These are phyloP conservation scores for Pyrgus malvae DNA, from an alignment of 2,888 invertebrate species.

Conservation along the genomic window DNA sequence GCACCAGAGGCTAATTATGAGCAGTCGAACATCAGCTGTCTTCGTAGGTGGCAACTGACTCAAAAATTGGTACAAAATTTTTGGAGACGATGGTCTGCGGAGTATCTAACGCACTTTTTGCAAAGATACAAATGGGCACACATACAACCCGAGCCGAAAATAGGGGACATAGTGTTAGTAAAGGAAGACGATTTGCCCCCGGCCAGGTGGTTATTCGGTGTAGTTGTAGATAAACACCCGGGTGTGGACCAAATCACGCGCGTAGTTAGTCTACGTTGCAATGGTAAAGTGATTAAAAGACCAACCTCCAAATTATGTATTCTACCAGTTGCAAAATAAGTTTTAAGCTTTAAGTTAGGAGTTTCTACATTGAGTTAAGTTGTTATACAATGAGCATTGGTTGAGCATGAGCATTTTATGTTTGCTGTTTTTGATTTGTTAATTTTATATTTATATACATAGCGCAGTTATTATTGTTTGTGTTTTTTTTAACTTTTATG, in stretches of 20 bases:
- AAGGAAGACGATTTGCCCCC: slow-evolving; percentile 6
- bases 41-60: slow-evolving; percentile 24
- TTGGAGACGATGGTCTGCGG: neutral
- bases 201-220: slow-evolving; percentile 2
- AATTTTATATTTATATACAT: too few relatives aligned
- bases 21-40: slow-evolving; percentile 3
- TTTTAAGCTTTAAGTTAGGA: too few relatives aligned
- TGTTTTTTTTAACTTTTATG: too few relatives aligned
- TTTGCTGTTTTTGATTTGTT: too few relatives aligned
- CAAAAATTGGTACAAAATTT: slow-evolving; percentile 16
- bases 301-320: neutral
- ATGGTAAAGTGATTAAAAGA: neutral
- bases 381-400: too few relatives aligned
- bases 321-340: neutral
- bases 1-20: slow-evolving; percentile 20
- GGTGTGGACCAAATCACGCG: neutral
- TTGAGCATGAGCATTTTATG: too few relatives aligned
- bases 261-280: neutral
- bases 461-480: too few relatives aligned
- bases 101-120: neutral
- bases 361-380: too few relatives aligned
- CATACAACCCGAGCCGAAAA: neutral
- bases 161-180: slow-evolving; percentile 2
- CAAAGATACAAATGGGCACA: slow-evolving; percentile 1
- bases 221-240: neutral